Base-by-base conservation (phyloP, 2,797 vertebrate genomes). In the Helostoma temminkii region DNA sequence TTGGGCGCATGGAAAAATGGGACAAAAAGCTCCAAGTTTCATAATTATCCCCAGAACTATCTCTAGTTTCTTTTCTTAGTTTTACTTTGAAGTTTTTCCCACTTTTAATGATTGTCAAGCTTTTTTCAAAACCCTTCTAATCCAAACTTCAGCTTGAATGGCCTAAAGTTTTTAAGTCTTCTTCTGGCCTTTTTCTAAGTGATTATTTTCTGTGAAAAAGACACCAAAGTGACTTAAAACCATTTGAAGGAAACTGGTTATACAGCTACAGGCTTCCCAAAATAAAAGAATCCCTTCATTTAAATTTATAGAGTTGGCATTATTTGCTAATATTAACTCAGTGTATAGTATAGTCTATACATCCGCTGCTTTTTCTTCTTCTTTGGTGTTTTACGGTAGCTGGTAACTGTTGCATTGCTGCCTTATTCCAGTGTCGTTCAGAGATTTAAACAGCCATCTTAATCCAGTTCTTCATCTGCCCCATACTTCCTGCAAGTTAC, bases 31-130 rank as follows among this genome's bases (percentile, higher is more conserved):
- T 52, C 66, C 59, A 71, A 80, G 70, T 88, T 89, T 86, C 24
- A 47, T 87, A 90, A 91, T 91, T 89, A 88, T 85, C 76, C 76
- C 73, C 4, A 19, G 78, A 85, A 86, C 30, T 81, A 82, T 78
- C 71, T 65, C 67, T 65, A n/a, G n/a, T 41, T 55, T 73, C 57
- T 59, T 41, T 53, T 45, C 60, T 21, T 64, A 80, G 62, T 88
- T 83, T 77, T 39, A 61, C 89, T 91, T 90, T 90, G 73, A 91
- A 85, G 83, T 86, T 84, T 84, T 66, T 14, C 52, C 9, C 69
- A 62, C 61, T 76, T 88, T 88, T 85, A 85, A 83, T 74, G 71
- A 88, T 83, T 80, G 76, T 82, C 57, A 74, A 81, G 68, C 59
- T 61, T 80, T 81, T 72, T 83, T 68, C 28, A 60, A 30, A 6